These are phyloP conservation scores for Crypturellus undulatus DNA, from an alignment of 2,113 vertebrate genomes.

Conservation along the genomic window DNA sequence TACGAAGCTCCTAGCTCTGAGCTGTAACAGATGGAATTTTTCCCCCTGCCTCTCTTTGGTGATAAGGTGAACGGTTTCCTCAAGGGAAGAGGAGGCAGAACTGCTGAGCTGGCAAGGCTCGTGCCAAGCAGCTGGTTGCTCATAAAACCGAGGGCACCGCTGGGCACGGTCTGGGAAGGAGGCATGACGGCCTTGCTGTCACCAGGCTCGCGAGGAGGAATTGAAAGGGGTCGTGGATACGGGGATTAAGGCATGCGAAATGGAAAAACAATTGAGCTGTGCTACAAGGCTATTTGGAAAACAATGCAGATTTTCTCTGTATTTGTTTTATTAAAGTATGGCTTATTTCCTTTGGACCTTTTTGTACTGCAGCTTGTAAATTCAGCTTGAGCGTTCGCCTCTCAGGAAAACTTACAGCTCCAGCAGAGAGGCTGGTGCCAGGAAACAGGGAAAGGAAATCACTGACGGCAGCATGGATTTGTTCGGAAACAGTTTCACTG, in stretches of 20 bases:
- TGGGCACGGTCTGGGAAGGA: neutral
- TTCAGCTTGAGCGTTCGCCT: neutral
- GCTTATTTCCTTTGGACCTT: neutral
- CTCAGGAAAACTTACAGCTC: neutral
- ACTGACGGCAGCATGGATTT: neutral
- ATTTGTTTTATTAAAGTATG: neutral
- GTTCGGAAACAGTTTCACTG: neutral
- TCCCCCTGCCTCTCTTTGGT: conserved; percentile 55
- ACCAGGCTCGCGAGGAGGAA: neutral
- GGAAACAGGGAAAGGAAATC: neutral
- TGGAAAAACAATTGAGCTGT: accelerated
- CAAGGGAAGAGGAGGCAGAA: conserved; percentile 49
- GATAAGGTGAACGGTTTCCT: conserved; percentile 74
- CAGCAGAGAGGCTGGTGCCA: neutral
- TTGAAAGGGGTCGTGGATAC: accelerated
- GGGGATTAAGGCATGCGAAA: accelerated
- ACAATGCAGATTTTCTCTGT: neutral
- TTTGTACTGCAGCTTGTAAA: neutral
- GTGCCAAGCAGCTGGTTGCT: conserved; percentile 63
- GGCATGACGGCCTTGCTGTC: neutral
- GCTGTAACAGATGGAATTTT: conserved; percentile 72
- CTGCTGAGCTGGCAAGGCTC: conserved; percentile 67
- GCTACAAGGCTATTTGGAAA: neutral
- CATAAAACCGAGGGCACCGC: neutral
- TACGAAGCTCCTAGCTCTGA: conserved; percentile 58